Percentiles rank a stretch among this genome's conserved stretches.
Conservation (phyloP, 2,797 vertebrate genomes). For the Periparus ater region DNA sequence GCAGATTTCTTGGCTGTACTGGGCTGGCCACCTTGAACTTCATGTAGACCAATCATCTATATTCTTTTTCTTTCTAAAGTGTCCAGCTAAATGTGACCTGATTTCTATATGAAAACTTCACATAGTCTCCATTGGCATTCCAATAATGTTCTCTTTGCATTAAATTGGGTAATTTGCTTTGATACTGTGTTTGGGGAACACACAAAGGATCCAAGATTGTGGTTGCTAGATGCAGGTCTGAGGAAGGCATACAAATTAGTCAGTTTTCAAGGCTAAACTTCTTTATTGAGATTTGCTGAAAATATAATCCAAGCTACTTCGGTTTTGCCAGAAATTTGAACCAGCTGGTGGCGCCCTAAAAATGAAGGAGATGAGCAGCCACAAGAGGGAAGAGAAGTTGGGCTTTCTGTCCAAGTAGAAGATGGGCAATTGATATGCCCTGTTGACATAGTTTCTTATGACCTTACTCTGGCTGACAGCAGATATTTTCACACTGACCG, state of each 20-base stretch:
- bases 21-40: neutral
- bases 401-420: neutral
- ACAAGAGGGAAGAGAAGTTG: neutral
- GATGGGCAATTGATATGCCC: rapidly evolving
- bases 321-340: neutral
- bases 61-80: neutral
- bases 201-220: neutral
- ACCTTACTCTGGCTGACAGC: neutral
- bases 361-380: neutral
- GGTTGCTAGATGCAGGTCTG: neutral
- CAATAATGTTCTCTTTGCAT: neutral
- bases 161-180: neutral
- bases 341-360: neutral
- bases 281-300: neutral
- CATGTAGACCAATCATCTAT: neutral
- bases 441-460: neutral
- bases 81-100: neutral
- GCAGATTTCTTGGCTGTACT: neutral
- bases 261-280: neutral
- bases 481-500: neutral
- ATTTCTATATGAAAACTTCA: neutral
- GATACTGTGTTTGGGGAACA: neutral
- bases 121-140: neutral
- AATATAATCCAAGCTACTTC: neutral
- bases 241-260: neutral